A percentile compares a stretch with the other conserved stretches of the same genome.
These are phyloP conservation scores for Agrotis segetum DNA, from an alignment of 2,888 invertebrate genomes.

Conservation along the genomic window DNA sequence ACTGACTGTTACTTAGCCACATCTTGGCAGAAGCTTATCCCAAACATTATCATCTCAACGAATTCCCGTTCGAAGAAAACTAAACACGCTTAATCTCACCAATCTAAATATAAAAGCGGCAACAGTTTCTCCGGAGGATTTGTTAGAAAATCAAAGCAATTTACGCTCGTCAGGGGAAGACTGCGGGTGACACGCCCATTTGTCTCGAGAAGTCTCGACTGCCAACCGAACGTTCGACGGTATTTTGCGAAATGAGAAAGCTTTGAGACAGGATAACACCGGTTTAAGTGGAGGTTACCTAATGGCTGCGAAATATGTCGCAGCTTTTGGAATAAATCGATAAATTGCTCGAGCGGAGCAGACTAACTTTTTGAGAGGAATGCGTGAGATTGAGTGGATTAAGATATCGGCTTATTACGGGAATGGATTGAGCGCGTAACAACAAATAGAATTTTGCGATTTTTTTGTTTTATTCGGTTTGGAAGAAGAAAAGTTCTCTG, in stretches of 20 bases:
- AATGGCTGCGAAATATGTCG: conserved; percentile 68
- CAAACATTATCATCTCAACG: conserved; percentile 34
- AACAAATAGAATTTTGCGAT: conserved; percentile 42
- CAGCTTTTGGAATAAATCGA: conserved; percentile 66
- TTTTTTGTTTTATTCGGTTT: conserved; percentile 27
- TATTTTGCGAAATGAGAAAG: conserved; percentile 71
- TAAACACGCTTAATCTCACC: conserved; percentile 62
- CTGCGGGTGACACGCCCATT: conserved; percentile 81
- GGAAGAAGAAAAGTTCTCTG: background rate
- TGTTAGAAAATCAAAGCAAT: conserved; percentile 81
- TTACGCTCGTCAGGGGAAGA: conserved; percentile 77
- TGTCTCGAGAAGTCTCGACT: conserved; percentile 75
- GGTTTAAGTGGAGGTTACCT: conserved; percentile 69
- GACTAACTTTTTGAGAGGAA: conserved; percentile 56
- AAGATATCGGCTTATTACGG: conserved; percentile 51
- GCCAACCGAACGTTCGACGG: conserved; percentile 66
- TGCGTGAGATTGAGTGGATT: conserved; percentile 59
- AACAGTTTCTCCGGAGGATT: conserved; percentile 72
- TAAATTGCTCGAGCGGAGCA: conserved; percentile 51
- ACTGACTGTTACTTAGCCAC: conserved; percentile 4
- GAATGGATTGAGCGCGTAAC: conserved; percentile 52
- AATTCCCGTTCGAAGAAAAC: conserved; percentile 47
- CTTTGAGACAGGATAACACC: conserved; percentile 68
- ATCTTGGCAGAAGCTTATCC: background rate
- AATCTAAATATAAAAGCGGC: conserved; percentile 68